Base-by-base conservation (phyloP, 2,888 invertebrate species). In the Aleiodes alternator region DNA sequence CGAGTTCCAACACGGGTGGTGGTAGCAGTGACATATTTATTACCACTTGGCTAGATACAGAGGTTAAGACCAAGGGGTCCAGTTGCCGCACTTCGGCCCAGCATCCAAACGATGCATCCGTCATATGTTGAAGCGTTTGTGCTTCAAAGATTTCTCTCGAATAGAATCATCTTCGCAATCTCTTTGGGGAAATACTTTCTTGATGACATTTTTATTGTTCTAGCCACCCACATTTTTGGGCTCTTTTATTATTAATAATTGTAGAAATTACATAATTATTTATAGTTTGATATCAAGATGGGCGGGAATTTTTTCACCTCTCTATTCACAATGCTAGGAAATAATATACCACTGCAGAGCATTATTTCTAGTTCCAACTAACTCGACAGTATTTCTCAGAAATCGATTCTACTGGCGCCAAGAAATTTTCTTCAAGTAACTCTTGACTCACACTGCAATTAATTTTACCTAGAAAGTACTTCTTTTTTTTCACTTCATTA, bases 111-210 rank as follows among this genome's bases (percentile, higher is more conserved):
- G 59, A 72, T 77, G 74, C 76, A 79, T 78, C 79, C 79, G 79
- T 73, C 72, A 73, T 78, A 76, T 81, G 78, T 79, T 81, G 80
- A 82, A 80, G 82, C 80, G 82, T 84, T 83, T 23, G 23, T 82
- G 80, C 81, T 83, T 85, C 84, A 86, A 87, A 85, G 85, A 86
- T 82, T 84, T 84, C 84, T 85, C 86, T 85, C 84, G 86, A 85
- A 29, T 29, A 23, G 29, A 50, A 50, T 64, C 43, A 43, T 50
- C 53, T 53, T 6, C 55, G 34, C 43, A 16, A n/a, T 12, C n/a
- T 53, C 53, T 50, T 48, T 43, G 71, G 23, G 56, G 16, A 2
- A 34, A 57, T 57, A 9, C 7, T 43, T 43, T 8, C 3, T 0
- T 11, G 43, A 43, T 43, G 43, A 43, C 43, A 43, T 43, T 43